These are phyloP conservation scores for Grallaria varia DNA, from an alignment of 2,113 vertebrate species.

Conservation along the genomic window DNA sequence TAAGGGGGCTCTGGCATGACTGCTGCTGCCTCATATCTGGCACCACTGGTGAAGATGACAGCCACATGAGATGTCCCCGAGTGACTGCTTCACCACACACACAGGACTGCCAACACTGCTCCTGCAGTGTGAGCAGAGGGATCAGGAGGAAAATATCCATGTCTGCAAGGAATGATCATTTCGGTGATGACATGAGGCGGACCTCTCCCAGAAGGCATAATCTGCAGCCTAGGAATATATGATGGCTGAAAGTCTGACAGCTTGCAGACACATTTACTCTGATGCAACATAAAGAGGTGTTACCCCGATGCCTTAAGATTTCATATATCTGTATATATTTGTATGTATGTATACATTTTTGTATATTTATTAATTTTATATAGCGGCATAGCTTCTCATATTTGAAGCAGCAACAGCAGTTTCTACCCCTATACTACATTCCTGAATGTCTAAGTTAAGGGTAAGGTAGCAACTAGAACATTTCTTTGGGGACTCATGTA, in stretches of 20 bases:
- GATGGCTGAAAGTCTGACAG: neutral
- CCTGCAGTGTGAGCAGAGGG: neutral
- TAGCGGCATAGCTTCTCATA: too few species aligned
- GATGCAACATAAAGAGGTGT: neutral
- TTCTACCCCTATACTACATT: too few species aligned
- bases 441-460: too few species aligned
- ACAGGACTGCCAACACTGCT: accelerated
- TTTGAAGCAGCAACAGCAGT: too few species aligned
- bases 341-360: too few species aligned
- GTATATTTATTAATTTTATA: too few species aligned
- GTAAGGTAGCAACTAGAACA: too few species aligned
- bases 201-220: neutral
- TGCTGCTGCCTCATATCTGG: neutral
- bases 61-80: accelerated
- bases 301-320: too few species aligned
- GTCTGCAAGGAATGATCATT: neutral
- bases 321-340: too few species aligned
- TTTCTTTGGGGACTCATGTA: too few species aligned
- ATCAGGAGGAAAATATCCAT: accelerated
- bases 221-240: neutral
- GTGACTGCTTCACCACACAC: accelerated
- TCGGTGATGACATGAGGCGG: neutral
- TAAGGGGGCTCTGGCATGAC: neutral
- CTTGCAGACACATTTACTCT: neutral
- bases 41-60: neutral